phyloP scores from a whole-genome alignment of 2,113 vertebrate species.

The Caranx ignobilis region DNA sequence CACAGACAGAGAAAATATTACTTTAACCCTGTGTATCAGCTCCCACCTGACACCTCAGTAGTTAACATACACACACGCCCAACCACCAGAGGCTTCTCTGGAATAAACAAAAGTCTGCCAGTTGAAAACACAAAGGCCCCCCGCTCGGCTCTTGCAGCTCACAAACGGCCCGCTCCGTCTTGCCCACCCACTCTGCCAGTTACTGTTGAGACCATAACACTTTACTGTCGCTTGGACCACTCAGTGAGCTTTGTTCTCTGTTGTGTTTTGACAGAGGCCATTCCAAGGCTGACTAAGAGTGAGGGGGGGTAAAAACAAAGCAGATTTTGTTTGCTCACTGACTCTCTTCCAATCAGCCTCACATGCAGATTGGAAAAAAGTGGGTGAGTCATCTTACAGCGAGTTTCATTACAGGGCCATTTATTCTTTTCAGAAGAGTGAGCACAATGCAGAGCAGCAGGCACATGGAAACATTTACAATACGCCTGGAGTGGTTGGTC shows the following conservation, averaged over 20 bases:
- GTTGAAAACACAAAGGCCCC: slow-evolving; percentile 67
- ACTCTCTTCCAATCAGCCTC: slow-evolving; percentile 57
- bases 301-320: slow-evolving; percentile 30
- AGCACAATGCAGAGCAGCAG: slow-evolving; percentile 59
- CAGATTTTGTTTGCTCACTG: slow-evolving; percentile 54
- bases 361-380: slow-evolving; percentile 64
- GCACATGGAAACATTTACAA: slow-evolving; percentile 80
- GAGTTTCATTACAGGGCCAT: slow-evolving; percentile 62
- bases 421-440: slow-evolving; percentile 61
- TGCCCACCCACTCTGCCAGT: slow-evolving; percentile 72
- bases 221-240: slow-evolving; percentile 49
- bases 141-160: slow-evolving; percentile 38
- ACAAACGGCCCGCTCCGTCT: slow-evolving; percentile 27
- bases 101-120: slow-evolving; percentile 60
- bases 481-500: slow-evolving; percentile 61
- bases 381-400: slow-evolving; percentile 69
- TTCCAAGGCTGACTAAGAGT: slow-evolving; percentile 36
- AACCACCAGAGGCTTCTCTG: slow-evolving; percentile 17
- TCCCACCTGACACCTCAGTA: slow-evolving; percentile 27
- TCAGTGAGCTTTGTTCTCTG: slow-evolving; percentile 49
- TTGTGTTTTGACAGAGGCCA: slow-evolving; percentile 57
- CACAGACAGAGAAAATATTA: slow-evolving; percentile 33
- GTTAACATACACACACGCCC: slow-evolving; percentile 2
- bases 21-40: not conserved
- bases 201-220: slow-evolving; percentile 53